These are phyloP conservation scores for Caerostris darwini DNA, from an alignment of 1,140 invertebrate genomes.

Conservation along the genomic window DNA sequence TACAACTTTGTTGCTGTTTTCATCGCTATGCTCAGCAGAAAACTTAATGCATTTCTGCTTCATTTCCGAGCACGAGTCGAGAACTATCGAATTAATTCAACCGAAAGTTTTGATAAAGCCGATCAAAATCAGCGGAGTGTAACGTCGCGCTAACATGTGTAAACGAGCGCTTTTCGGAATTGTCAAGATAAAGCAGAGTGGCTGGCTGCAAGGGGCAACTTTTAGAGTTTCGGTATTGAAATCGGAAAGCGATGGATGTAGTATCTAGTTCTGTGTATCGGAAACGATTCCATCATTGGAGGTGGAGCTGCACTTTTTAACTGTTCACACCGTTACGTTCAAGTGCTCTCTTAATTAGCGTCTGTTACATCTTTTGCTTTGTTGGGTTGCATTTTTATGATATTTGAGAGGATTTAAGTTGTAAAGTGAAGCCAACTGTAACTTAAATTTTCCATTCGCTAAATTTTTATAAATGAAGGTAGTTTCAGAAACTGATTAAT, in stretches of 20 bases:
- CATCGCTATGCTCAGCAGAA: not conserved
- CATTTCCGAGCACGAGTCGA: slow-evolving; percentile 21
- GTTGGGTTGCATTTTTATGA: not conserved
- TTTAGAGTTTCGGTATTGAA: slow-evolving; percentile 31
- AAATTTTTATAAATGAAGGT: too few relatives aligned
- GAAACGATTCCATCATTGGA: slow-evolving; percentile 5
- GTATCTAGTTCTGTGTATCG: not conserved
- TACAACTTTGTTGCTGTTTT: not conserved
- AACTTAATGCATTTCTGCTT: slow-evolving; percentile 6
- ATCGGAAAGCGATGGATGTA: slow-evolving; percentile 16
- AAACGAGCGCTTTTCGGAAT: slow-evolving; percentile 31
- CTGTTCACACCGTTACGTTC: slow-evolving; percentile 13
- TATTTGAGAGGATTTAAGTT: not conserved
- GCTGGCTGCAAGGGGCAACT: not conserved
- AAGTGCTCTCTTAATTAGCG: slow-evolving; percentile 8
- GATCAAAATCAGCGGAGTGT: slow-evolving; percentile 51
- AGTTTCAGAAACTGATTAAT: too few relatives aligned
- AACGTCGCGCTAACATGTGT: slow-evolving; percentile 38
- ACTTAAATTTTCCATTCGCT: too few relatives aligned
- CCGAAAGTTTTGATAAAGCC: slow-evolving; percentile 49
- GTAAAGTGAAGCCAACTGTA: not conserved
- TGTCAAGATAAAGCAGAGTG: slow-evolving; percentile 10
- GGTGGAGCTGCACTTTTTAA: slow-evolving; percentile 27
- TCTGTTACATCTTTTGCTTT: not conserved
- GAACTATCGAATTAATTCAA: slow-evolving; percentile 54